Conservation (phyloP, 2,888 invertebrate species). For the Chalcis sispes region DNA sequence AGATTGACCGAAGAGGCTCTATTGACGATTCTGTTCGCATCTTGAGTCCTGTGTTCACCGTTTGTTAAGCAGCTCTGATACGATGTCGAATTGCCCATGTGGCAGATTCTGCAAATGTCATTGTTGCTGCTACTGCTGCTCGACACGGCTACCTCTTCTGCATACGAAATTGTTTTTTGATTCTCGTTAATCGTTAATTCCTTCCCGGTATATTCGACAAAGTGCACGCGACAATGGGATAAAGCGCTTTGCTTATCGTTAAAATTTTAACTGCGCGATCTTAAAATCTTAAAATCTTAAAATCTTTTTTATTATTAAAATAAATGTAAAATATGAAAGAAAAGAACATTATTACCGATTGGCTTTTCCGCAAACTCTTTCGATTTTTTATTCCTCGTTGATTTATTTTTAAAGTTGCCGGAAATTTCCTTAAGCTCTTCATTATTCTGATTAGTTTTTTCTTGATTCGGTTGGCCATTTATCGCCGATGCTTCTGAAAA, state of each 20-base stretch:
- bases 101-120: constrained; percentile 74
- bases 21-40: not conserved
- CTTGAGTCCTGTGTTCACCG: not conserved
- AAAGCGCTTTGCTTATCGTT: too few species aligned
- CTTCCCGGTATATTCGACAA: too few species aligned
- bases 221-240: too few species aligned
- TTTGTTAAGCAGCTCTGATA: constrained; percentile 2
- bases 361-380: constrained; percentile 17
- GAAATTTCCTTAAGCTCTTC: not conserved
- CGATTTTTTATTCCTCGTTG: not conserved
- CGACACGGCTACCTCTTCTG: constrained; percentile 18
- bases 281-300: too few species aligned
- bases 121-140: constrained; percentile 51
- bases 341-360: constrained; percentile 21
- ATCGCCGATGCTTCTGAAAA: constrained; percentile 20
- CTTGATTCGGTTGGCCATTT: not conserved
- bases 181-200: not conserved
- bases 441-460: constrained; percentile 10
- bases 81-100: constrained; percentile 68
- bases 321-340: not conserved
- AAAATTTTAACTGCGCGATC: too few species aligned
- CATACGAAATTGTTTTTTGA: not conserved
- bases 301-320: too few species aligned
- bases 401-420: not conserved
- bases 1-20: constrained; percentile 65